A percentile compares a stretch with the other conserved stretches of the same genome.
phyloP scores from a whole-genome alignment of 2,888 invertebrate genomes.

The Polydrusus pterygomalis region DNA sequence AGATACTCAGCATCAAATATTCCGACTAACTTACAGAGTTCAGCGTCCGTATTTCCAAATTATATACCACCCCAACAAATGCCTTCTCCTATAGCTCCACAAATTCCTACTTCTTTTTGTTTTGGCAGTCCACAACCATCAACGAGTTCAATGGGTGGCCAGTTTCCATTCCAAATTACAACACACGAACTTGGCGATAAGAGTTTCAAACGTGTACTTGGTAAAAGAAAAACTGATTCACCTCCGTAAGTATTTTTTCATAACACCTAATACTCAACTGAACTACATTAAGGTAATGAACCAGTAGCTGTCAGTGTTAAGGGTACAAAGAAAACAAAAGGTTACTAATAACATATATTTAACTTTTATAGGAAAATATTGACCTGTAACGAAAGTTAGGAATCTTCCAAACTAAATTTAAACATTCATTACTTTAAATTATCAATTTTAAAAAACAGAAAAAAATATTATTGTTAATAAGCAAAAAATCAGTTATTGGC shows the following conservation, averaged over 20 bases:
- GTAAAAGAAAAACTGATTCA: conserved; percentile 69
- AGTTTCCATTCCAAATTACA: conserved; percentile 62
- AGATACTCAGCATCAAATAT: conserved; percentile 2
- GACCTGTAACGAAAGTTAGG: too few relatives aligned
- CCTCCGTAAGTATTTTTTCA: conserved; percentile 67
- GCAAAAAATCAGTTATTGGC: too few relatives aligned
- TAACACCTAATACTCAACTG: too few relatives aligned
- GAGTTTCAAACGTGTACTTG: conserved; percentile 56
- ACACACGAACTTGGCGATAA: conserved; percentile 51
- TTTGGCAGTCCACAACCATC: conserved; percentile 34
- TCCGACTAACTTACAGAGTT: not conserved
- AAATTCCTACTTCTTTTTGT: conserved; percentile 38
- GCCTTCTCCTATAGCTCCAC: conserved; percentile 31
- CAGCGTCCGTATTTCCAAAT: conserved; percentile 25
- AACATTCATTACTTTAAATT: too few relatives aligned
- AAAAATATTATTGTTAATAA: too few relatives aligned
- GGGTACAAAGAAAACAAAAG: too few relatives aligned
- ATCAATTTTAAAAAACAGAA: too few relatives aligned
- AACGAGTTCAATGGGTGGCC: conserved; percentile 41
- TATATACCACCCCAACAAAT: conserved; percentile 24
- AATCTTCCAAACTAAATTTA: too few relatives aligned
- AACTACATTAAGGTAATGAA: too few relatives aligned
- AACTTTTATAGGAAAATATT: too few relatives aligned
- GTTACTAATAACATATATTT: too few relatives aligned
- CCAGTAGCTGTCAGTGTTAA: too few relatives aligned